These are phyloP conservation scores for Daphoenositta chrysoptera DNA, from an alignment of 2,113 vertebrate species.

Conservation along the genomic window DNA sequence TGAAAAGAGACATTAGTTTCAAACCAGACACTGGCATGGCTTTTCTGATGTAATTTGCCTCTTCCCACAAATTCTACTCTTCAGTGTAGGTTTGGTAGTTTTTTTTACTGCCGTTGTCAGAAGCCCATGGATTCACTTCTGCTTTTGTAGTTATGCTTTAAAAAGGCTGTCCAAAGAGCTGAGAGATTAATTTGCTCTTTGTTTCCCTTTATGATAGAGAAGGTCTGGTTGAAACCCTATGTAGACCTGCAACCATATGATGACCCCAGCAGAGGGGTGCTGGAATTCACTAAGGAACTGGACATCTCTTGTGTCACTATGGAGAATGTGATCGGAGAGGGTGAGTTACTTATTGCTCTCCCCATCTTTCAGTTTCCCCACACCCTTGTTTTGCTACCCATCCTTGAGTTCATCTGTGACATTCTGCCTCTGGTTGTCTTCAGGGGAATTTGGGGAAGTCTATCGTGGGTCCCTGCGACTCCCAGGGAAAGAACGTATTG, in stretches of 20 bases:
- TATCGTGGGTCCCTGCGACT: constrained; percentile 84
- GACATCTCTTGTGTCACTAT: constrained; percentile 62
- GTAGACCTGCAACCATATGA: constrained; percentile 79
- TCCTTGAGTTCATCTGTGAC: background rate
- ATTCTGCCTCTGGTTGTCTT: background rate
- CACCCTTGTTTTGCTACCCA: background rate
- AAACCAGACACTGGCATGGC: background rate
- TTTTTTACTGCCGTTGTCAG: background rate
- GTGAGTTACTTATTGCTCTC: constrained; percentile 31
- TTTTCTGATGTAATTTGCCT: background rate
- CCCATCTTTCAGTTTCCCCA: background rate
- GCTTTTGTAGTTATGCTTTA: background rate
- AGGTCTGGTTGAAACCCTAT: constrained; percentile 78
- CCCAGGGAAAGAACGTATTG: constrained; percentile 78
- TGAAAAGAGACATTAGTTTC: background rate
- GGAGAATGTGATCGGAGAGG: constrained; percentile 76
- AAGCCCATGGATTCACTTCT: background rate
- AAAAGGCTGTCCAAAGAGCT: background rate
- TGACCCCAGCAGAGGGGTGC: constrained; percentile 72
- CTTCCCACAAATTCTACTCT: background rate
- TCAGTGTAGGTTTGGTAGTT: background rate
- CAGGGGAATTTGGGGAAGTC: constrained; percentile 94
- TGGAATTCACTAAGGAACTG: constrained; percentile 76
- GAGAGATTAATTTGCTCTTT: background rate
- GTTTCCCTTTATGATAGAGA: constrained; percentile 56